Conservation (phyloP, 2,888 invertebrate genomes). For the Trachelus troglodyta region DNA sequence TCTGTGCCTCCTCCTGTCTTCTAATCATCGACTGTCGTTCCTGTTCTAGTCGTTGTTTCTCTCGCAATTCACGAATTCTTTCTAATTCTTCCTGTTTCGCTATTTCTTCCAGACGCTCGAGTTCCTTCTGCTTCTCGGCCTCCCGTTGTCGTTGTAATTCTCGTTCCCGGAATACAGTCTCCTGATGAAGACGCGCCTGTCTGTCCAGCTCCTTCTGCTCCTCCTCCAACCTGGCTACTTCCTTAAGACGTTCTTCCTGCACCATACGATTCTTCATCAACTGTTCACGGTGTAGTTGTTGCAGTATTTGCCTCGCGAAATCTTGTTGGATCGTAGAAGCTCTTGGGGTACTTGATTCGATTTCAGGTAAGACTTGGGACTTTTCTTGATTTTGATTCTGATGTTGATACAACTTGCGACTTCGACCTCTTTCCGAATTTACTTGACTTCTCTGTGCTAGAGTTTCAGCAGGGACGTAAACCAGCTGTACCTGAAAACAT, state of each 20-base stretch:
- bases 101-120: constrained; percentile 52
- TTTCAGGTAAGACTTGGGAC: background rate
- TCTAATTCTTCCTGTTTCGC: constrained; percentile 55
- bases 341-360: constrained; percentile 10
- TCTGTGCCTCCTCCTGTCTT: constrained; percentile 36
- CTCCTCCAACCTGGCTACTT: constrained; percentile 50
- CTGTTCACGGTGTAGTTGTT: constrained; percentile 55
- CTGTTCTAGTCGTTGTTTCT: constrained; percentile 53
- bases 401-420: constrained; percentile 42
- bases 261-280: constrained; percentile 53
- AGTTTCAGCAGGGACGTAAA: constrained; percentile 86
- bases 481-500: constrained; percentile 73
- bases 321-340: constrained; percentile 37
- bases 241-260: constrained; percentile 54
- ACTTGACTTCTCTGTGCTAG: constrained; percentile 69
- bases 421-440: constrained; percentile 46
- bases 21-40: constrained; percentile 11
- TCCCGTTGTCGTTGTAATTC: constrained; percentile 54
- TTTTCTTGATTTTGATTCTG: constrained; percentile 29
- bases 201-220: constrained; percentile 55
- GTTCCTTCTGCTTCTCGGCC: constrained; percentile 54
- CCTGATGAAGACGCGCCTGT: constrained; percentile 47
- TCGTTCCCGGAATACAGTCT: constrained; percentile 46
- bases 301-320: constrained; percentile 53
- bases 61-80: constrained; percentile 49